Evolutionary conservation across 2,888 invertebrate species (phyloP).

Genomic region (Cheilosia grossa): DNA sequence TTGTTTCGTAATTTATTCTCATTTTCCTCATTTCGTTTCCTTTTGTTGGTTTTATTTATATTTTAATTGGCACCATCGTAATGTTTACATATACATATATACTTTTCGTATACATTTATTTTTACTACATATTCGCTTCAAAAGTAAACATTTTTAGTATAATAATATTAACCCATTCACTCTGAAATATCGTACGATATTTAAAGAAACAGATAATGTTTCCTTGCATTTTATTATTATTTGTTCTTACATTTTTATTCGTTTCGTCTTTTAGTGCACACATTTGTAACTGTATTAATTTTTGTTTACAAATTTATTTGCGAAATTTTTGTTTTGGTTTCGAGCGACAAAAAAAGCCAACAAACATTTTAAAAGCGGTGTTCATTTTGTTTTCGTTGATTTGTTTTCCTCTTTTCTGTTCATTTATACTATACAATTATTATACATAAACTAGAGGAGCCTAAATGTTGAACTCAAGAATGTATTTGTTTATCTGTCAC

Average conservation of each 20-base stretch:
- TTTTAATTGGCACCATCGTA: conserved; percentile 73
- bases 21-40: conserved; percentile 46
- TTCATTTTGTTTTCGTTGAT: conserved; percentile 40
- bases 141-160: conserved; percentile 50
- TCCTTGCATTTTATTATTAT: conserved; percentile 12
- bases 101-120: conserved; percentile 30
- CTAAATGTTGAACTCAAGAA: conserved; percentile 76
- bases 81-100: conserved; percentile 38
- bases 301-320: conserved; percentile 12
- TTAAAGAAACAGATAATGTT: conserved; percentile 23
- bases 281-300: conserved; percentile 47
- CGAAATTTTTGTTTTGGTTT: conserved; percentile 43
- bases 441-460: conserved; percentile 75
- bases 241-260: conserved; percentile 27
- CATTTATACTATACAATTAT: conserved; percentile 28
- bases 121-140: conserved; percentile 48
- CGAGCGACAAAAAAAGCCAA: conserved; percentile 8
- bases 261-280: conserved; percentile 50
- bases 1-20: conserved; percentile 65
- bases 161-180: conserved; percentile 55
- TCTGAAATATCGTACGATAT: conserved; percentile 40
- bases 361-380: conserved; percentile 31
- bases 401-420: conserved; percentile 53
- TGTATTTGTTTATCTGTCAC: conserved; percentile 75
- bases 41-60: conserved; percentile 50